phyloP scores from a whole-genome alignment of 30 jellyfish, hydroid and myxozoan genomes.

The Hydractinia echinata region DNA sequence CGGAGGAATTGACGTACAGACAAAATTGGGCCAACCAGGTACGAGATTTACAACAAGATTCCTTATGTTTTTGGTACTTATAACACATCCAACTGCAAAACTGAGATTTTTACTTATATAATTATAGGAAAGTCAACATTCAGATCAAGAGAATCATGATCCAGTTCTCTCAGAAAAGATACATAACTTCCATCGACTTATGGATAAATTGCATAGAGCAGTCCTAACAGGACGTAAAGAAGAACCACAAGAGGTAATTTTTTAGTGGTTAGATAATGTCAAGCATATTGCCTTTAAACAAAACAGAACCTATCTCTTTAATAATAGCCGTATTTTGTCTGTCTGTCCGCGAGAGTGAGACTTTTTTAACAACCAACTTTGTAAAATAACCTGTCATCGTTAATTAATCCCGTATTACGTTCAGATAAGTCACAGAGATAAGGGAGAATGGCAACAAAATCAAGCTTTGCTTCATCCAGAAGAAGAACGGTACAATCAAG shows the following conservation, averaged over 20 bases:
- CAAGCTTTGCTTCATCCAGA: no score
- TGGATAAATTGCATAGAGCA: conserved; percentile 6
- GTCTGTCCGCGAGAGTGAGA: no score
- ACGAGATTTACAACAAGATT: neutral
- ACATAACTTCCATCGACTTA: neutral
- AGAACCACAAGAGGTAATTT: neutral
- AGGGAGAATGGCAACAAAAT: no score
- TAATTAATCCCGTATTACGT: no score
- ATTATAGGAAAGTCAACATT: neutral
- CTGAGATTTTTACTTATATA: neutral
- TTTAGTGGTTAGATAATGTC: no score
- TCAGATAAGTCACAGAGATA: no score
- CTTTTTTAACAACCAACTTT: no score
- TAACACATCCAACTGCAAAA: neutral
- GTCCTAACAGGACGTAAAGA: neutral
- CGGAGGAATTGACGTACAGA: conserved; percentile 2
- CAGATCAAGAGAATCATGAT: neutral
- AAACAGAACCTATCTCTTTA: no score
- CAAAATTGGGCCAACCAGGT: conserved; percentile 1
- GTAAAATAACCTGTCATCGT: no score
- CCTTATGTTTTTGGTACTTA: neutral
- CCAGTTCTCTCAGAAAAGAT: neutral
- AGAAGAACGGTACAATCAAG: no score
- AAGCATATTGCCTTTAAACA: no score
- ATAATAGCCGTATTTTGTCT: no score